Percentiles rank a stretch among this genome's conserved stretches.
Evolutionary conservation across 2,113 vertebrate species (phyloP).

Genomic region (Sapayoa aenigma): DNA sequence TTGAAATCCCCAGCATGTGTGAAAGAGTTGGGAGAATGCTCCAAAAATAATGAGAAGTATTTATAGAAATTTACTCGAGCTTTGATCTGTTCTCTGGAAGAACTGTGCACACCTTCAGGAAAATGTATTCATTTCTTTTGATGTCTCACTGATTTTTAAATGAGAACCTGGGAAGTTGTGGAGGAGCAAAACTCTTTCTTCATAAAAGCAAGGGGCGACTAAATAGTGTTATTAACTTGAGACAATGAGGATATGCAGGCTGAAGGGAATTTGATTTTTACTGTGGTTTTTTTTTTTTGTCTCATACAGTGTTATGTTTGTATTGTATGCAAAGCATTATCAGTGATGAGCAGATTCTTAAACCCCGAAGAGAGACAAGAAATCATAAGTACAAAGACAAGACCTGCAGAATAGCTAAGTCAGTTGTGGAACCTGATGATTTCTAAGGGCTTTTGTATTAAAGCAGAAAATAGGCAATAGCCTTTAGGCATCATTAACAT

Average conservation of each 20-base stretch:
- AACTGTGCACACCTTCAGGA: neutral
- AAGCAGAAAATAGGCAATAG: neutral
- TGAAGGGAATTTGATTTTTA: neutral
- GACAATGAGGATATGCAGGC: neutral
- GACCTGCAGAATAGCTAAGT: neutral
- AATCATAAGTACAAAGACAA: neutral
- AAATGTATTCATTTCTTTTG: neutral
- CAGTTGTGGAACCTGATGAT: neutral
- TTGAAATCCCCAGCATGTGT: neutral
- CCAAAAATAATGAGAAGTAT: neutral
- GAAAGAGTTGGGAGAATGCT: neutral
- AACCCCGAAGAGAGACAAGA: neutral
- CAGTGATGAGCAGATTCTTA: neutral
- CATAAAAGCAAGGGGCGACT: neutral
- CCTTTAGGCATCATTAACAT: neutral
- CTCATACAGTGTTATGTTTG: neutral
- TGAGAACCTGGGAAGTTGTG: neutral
- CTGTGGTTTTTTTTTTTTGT: neutral
- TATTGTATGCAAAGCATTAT: accelerated
- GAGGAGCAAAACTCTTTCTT: neutral
- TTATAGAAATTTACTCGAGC: neutral
- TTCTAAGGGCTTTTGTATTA: neutral
- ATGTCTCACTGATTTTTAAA: neutral
- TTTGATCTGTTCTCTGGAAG: neutral
- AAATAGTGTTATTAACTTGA: neutral